Evolutionary conservation across 2,888 invertebrate species (phyloP).

Genomic region (Panzeria rudis): DNA sequence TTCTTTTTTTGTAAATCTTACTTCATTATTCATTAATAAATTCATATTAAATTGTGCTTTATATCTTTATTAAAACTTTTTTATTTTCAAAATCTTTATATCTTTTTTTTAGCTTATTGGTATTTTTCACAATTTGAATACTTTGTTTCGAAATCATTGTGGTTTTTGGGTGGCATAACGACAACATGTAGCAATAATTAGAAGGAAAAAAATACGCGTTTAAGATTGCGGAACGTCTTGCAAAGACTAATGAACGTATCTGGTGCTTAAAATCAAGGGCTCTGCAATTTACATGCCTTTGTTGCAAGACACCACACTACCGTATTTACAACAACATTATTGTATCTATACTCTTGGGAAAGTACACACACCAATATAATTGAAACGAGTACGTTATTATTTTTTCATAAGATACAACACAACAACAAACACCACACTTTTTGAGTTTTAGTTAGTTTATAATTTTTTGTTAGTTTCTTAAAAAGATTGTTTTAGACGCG

Average conservation of each 20-base stretch:
- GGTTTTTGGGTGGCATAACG: conserved; percentile 67
- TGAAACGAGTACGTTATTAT: conserved; percentile 39
- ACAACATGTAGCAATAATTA: conserved; percentile 60
- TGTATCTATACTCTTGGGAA: conserved; percentile 76
- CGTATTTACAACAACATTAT: conserved; percentile 64
- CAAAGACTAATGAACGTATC: conserved; percentile 80
- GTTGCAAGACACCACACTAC: conserved; percentile 52
- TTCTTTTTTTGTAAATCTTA: conserved; percentile 15
- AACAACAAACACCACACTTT: conserved; percentile 61
- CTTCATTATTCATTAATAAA: neutral
- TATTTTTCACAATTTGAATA: conserved; percentile 61
- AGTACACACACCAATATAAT: conserved; percentile 63
- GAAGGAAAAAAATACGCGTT: conserved; percentile 76
- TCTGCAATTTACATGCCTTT: conserved; percentile 80
- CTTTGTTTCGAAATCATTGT: conserved; percentile 64
- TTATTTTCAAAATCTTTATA: conserved; percentile 36
- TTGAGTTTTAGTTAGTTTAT: conserved; percentile 54
- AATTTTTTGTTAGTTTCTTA: conserved; percentile 45
- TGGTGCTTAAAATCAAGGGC: conserved; percentile 82
- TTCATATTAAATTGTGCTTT: neutral
- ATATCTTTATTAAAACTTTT: neutral
- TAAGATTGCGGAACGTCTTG: conserved; percentile 80
- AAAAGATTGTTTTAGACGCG: conserved; percentile 57
- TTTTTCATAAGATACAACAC: conserved; percentile 48
- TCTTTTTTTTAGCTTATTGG: conserved; percentile 33